Evolutionary conservation across 2,113 vertebrate species (phyloP).

Genomic region (Piprites chloris): DNA sequence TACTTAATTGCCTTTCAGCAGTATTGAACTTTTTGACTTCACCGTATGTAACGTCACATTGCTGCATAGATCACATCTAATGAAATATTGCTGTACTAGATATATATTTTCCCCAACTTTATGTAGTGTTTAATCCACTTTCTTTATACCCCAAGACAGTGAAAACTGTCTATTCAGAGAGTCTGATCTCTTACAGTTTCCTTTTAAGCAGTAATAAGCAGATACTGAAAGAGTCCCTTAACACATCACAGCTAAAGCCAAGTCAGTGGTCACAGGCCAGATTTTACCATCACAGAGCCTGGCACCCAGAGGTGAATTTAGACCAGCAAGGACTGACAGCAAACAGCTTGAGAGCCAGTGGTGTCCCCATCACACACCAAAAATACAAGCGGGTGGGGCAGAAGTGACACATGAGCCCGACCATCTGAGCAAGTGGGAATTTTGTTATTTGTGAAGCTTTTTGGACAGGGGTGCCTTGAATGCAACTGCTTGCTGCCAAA

Average conservation of each 20-base stretch:
- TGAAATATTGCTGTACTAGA: not conserved
- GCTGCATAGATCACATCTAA: not conserved
- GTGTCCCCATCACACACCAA: not conserved
- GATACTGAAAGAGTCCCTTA: not conserved
- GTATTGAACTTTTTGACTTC: not conserved
- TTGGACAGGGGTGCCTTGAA: not conserved
- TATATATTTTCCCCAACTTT: not conserved
- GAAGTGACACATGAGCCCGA: fast-evolving
- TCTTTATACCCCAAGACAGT: not conserved
- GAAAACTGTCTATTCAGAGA: not conserved
- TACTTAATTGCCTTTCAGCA: not conserved
- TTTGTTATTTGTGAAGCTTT: not conserved
- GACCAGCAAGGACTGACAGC: not conserved
- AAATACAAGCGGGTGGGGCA: not conserved
- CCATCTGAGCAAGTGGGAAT: not conserved
- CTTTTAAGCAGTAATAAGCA: not conserved
- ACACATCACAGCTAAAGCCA: not conserved
- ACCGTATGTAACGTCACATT: not conserved
- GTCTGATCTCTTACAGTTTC: not conserved
- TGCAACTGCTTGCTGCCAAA: not conserved
- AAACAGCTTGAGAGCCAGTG: not conserved
- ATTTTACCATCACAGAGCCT: not conserved
- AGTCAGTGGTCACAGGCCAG: not conserved
- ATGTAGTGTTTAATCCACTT: not conserved
- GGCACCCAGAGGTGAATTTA: not conserved